Percentiles rank a stretch among this genome's conserved stretches.
These are phyloP conservation scores for Sitobion miscanthi DNA, from an alignment of 1,140 invertebrate species.

Conservation along the genomic window DNA sequence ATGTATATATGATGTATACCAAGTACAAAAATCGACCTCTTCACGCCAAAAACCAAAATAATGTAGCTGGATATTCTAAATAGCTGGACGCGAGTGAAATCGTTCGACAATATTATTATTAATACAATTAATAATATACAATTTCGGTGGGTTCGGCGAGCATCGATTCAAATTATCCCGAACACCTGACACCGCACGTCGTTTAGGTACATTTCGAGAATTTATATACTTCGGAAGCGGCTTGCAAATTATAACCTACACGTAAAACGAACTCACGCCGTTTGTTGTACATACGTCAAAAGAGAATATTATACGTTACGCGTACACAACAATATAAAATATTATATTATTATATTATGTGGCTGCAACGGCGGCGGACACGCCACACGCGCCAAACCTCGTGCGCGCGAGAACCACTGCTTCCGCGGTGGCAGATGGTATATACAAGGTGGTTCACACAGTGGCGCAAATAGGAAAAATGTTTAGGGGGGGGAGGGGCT, in stretches of 20 bases:
- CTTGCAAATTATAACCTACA: not conserved
- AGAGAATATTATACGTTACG: not conserved
- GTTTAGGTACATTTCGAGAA: not conserved
- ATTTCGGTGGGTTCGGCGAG: too few species aligned
- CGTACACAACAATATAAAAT: not conserved
- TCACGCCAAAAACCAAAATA: slow-evolving; percentile 27
- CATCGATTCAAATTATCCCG: not conserved
- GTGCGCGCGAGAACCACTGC: not conserved
- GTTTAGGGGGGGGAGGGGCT: too few species aligned
- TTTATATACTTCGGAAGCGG: not conserved
- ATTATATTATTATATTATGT: not conserved
- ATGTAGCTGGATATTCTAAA: not conserved
- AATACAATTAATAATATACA: not conserved
- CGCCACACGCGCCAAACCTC: slow-evolving; percentile 18
- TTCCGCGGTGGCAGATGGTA: not conserved
- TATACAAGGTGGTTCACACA: not conserved
- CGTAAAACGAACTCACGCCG: not conserved
- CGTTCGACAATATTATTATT: not conserved
- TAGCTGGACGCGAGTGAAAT: not conserved
- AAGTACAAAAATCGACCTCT: not conserved
- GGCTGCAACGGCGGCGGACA: not conserved
- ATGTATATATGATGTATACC: not conserved
- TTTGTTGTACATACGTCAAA: not conserved
- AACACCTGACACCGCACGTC: not conserved
- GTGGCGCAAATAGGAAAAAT: too few species aligned